Base-by-base conservation (phyloP, 2,113 vertebrate species). In the Salvelinus fontinalis region DNA sequence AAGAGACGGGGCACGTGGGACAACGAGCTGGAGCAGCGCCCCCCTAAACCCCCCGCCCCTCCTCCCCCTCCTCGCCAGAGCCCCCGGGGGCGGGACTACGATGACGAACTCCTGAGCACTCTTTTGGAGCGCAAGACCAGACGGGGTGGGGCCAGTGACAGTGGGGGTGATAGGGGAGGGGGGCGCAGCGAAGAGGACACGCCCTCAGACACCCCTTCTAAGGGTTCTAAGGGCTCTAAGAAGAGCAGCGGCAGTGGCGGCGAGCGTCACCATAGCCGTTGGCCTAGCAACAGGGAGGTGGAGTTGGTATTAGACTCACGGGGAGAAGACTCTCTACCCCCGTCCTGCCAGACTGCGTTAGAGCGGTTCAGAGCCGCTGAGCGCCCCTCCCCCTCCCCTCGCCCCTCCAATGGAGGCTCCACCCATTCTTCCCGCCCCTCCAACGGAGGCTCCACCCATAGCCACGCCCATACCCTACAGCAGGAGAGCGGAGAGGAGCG, bases 101-200 rank as follows among this genome's bases (percentile, higher is more conserved):
- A 98, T 5, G 89, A 93, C 76, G 82, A 94, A 22, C 95, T 95
- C 86, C 93, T 96, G 66, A 94, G 90, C 85, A 94, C 92, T 16
- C 90, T 95, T 73, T 79, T 96, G 76, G 96, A 98, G 57, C 95
- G 95, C 70, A 96, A 97, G 85, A 91, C 94, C 0, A 94, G 92
- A 81, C n/a, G 90, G 20, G 82, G 86, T 74, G 90, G 77, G 3
- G 62, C 80, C 8, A 6, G 71, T 76, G 79, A 81, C 20, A 49
- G 29, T 29, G 5, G 90, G 80, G 8, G 88, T 75, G 44, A 83
- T 71, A 4, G 90, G 71, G 81, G 49, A 54, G 73, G 1, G 90
- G 90, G 34, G 12, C 87, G 76, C 27, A 80, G 75, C 4, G 90
- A 22, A 80, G 13, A 88, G 77, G 34, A 84, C 59, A 80, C 80